phyloP scores from a whole-genome alignment of 2,797 vertebrate genomes.

The Geotrypetes seraphini region DNA sequence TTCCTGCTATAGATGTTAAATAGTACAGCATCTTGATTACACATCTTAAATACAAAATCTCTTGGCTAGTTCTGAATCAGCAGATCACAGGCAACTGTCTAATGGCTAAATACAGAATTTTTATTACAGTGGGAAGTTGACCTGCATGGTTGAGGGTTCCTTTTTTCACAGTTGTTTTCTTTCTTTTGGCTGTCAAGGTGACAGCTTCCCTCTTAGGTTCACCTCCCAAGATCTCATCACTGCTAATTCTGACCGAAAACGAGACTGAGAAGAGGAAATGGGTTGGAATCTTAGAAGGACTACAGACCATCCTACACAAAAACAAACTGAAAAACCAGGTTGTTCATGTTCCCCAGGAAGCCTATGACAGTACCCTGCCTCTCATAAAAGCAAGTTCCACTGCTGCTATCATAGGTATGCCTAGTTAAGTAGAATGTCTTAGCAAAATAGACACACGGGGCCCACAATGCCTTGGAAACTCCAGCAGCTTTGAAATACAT shows the following conservation, averaged over 20 bases:
- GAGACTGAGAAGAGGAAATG: constrained; percentile 90
- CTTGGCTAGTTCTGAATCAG: no score
- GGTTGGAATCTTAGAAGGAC: constrained; percentile 87
- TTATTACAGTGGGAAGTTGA: no score
- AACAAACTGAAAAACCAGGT: constrained; percentile 73
- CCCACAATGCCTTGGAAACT: no score
- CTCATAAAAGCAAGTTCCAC: constrained; percentile 80
- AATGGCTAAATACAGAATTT: no score
- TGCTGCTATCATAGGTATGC: constrained; percentile 76
- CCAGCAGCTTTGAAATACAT: no score
- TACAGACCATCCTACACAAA: constrained; percentile 83
- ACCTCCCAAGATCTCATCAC: constrained; percentile 65
- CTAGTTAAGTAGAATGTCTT: neutral
- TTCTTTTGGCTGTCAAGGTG: constrained; percentile 56
- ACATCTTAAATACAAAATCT: no score
- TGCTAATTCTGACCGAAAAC: constrained; percentile 86
- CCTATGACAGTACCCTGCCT: constrained; percentile 86
- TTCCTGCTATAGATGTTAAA: no score
- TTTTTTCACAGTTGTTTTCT: no score
- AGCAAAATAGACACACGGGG: no score
- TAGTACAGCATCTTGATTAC: no score
- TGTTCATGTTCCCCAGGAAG: constrained; percentile 82
- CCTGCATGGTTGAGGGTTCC: no score
- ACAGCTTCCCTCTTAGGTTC: constrained; percentile 77
- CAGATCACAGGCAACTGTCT: no score